Conservation (phyloP, 2,797 vertebrate species). For the Arctocebus calabarensis region DNA sequence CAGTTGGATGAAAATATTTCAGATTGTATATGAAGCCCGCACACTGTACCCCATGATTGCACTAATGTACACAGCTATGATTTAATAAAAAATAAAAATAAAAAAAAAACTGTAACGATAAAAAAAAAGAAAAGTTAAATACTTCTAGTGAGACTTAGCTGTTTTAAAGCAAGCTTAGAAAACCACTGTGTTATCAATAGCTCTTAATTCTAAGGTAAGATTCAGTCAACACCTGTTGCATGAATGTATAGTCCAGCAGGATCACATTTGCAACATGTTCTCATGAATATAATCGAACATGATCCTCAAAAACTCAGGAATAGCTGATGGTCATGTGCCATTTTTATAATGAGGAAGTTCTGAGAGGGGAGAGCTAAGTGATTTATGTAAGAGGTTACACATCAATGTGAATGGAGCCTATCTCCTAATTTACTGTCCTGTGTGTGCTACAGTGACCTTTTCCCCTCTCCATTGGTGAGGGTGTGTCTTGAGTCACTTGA, state of each 20-base stretch:
- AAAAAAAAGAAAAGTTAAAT: constrained; percentile 31
- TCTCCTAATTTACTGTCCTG: not conserved
- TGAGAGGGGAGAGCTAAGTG: not conserved
- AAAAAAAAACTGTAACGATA: too few relatives aligned
- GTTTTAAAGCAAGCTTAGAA: constrained; percentile 27
- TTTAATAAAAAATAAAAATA: too few relatives aligned
- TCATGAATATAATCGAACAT: constrained; percentile 16
- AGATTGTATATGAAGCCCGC: too few relatives aligned
- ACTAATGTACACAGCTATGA: too few relatives aligned
- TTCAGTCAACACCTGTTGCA: too few relatives aligned
- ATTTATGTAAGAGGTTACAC: constrained; percentile 17
- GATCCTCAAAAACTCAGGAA: not conserved
- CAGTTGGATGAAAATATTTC: too few relatives aligned
- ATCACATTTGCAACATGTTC: not conserved
- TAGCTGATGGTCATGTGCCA: not conserved
- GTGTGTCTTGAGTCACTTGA: not conserved
- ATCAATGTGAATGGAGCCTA: not conserved
- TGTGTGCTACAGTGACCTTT: not conserved
- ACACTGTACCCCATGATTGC: too few relatives aligned
- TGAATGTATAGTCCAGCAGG: not conserved
- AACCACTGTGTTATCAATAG: not conserved
- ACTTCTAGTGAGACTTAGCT: constrained; percentile 7
- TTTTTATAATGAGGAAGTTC: constrained; percentile 37
- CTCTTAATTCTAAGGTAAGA: constrained; percentile 36
- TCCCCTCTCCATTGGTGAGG: not conserved